Base-by-base conservation (phyloP, 2,113 vertebrate genomes). In the Picathartes gymnocephalus region DNA sequence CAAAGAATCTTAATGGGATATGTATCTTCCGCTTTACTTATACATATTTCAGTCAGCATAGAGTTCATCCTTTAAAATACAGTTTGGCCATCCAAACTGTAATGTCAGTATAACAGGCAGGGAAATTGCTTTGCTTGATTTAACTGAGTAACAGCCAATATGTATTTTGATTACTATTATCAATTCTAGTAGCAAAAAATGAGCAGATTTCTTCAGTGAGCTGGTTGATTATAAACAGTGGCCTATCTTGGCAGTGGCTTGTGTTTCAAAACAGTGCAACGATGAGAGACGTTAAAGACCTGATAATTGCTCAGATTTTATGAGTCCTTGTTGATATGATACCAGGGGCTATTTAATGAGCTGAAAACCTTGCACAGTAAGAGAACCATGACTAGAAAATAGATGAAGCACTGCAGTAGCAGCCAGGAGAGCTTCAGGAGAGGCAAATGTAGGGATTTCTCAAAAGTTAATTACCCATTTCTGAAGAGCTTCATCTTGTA, bases 51-150 rank as follows among this genome's bases (percentile, higher is more conserved):
- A 86, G 64, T 94, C 76, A 83, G 72, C n/a, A 1, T 28, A 45
- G 62, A 93, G 51, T 78, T 79, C 79, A 71, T 76, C 44, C 44
- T 90, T 96, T 88, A 88, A 95, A 96, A 79, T 39, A 58, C 20
- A 91, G 33, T 76, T 76, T 30, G 33, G 37, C 58, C 48, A 47
- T 91, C 86, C 58, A 48, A 53, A 39, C 79, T 89, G 73, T 84
- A 84, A 88, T 95, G 68, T 51, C 54, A 66, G 39, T 56, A 18
- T 73, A 71, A 68, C 13, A 79, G 74, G 40, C 92, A 76, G 73
- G 56, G 92, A 94, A 95, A 62, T 87, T 24, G 76, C 76, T 91
- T 92, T 82, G 65, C 64, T 95, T 84, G 94, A 92, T 96, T 96
- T 88, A 95, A 90, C 92, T 93, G n/a, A 62, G 42, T 91, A 72